phyloP scores from a whole-genome alignment of 2,888 invertebrate genomes.

The Argyra leucocephala region DNA sequence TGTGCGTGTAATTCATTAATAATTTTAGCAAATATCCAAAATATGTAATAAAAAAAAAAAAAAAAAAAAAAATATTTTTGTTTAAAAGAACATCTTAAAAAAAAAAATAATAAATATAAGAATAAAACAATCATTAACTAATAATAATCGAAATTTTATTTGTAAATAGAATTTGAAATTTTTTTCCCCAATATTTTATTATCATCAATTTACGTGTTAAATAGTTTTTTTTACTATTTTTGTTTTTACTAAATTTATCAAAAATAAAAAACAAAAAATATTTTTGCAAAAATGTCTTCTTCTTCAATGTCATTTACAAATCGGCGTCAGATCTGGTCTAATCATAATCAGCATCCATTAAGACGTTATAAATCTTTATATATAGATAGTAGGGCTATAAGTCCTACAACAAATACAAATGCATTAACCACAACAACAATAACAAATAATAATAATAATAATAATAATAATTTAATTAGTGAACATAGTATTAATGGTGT shows the following conservation, averaged over 20 bases:
- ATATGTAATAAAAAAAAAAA: not conserved
- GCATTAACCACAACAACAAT: not conserved
- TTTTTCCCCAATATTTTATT: not conserved
- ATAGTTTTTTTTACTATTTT: not conserved
- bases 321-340: constrained; percentile 19
- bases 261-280: not conserved
- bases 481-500: not conserved
- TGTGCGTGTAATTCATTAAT: not conserved
- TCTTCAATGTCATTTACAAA: constrained; percentile 16
- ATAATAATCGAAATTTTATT: too few species aligned
- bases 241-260: not conserved
- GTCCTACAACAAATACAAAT: not conserved
- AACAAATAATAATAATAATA: not conserved
- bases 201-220: not conserved
- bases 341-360: constrained; percentile 20
- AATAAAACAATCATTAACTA: too few species aligned
- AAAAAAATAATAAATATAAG: too few species aligned
- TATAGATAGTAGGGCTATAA: not conserved
- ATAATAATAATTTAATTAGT: not conserved
- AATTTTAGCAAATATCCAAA: not conserved
- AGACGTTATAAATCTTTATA: constrained; percentile 22
- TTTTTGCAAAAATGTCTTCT: not conserved
- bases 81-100: too few species aligned
- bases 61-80: too few species aligned
- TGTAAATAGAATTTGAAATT: too few species aligned